Evolutionary conservation across 30 jellyfish, hydroid and myxozoan species (phyloP), one percentile per base, ranked within the genome.

Genomic region (Cassiopea xamachana): DNA sequence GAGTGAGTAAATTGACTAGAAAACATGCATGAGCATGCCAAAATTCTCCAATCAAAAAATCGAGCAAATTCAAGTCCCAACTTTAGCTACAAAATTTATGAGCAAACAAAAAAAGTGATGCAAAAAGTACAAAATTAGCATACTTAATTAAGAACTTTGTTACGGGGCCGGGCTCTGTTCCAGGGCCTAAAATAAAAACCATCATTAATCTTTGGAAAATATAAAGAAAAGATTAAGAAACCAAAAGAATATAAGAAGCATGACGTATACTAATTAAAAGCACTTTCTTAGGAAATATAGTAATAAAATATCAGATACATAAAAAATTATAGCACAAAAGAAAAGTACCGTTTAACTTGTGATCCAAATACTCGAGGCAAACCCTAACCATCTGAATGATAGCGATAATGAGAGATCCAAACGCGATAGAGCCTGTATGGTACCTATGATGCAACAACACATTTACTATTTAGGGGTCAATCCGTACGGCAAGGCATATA

Each of bases 341-440:
- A 19, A 71, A 61, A 80, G 17, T 55, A 96, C 99, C 99, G 48
- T 89, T 83, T 46, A 96, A 75, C 73, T 96, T 96, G 74, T 91
- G 94, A 48, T 96, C 97, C 92, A 96, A 79, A 73, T 96, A 96
- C 75, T 96, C 99, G 72, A 96, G 91, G 44, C 81, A 93, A 82
- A 94, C 99, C 73, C 99, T 81, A 73, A 87, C 90, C 47, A 92
- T 72, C 85, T 96, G 99, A 9, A 96, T 98, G 60, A 96, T 61
- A 6, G 99, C 99, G 45, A 96, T 96, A 90, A 96, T 96, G 14
- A 92, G 86, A 15, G 99, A 89, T 2, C 99, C 99, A 82, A 96
- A 96, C 5, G 99, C 99, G 10, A 96, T 89, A 14, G 99, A 96
- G 3, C 99, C 99, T 14, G 97, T 89, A 74, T 96, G 99, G 85